Percentiles rank a stretch among this genome's conserved stretches.
Evolutionary conservation across 2,888 invertebrate species (phyloP).

Genomic region (Taphrorychus bicolor): DNA sequence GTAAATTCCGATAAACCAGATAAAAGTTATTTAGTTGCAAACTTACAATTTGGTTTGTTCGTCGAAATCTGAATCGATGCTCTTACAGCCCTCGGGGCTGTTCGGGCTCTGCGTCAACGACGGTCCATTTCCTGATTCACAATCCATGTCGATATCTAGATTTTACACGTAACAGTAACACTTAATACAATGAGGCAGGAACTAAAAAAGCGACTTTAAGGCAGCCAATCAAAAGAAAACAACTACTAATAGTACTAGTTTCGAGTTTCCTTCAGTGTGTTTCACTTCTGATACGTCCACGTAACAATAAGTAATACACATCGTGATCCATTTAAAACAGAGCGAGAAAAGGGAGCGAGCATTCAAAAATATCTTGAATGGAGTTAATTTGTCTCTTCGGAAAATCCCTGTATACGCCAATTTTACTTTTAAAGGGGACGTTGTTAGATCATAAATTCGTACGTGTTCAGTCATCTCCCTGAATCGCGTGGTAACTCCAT

Average conservation of each 20-base stretch:
- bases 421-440: no score
- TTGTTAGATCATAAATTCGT: no score
- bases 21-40: slow-evolving; percentile 3
- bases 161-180: slow-evolving; percentile 54
- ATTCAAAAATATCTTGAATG: no score
- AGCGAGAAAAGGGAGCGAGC: background rate
- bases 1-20: no score
- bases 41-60: slow-evolving; percentile 66
- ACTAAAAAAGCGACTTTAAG: slow-evolving; percentile 22
- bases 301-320: background rate
- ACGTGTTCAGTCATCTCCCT: no score
- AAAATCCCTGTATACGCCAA: no score
- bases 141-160: slow-evolving; percentile 79
- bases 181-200: slow-evolving; percentile 49
- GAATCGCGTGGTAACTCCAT: no score
- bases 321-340: background rate
- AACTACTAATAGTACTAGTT: no score
- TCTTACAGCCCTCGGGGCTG: slow-evolving; percentile 83
- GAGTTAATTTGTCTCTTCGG: no score
- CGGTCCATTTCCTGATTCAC: slow-evolving; percentile 95
- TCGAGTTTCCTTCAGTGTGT: no score
- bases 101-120: slow-evolving; percentile 94
- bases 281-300: no score
- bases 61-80: slow-evolving; percentile 85
- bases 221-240: no score